phyloP scores from a whole-genome alignment of 2,888 invertebrate species.

The Camponotus fellah region DNA sequence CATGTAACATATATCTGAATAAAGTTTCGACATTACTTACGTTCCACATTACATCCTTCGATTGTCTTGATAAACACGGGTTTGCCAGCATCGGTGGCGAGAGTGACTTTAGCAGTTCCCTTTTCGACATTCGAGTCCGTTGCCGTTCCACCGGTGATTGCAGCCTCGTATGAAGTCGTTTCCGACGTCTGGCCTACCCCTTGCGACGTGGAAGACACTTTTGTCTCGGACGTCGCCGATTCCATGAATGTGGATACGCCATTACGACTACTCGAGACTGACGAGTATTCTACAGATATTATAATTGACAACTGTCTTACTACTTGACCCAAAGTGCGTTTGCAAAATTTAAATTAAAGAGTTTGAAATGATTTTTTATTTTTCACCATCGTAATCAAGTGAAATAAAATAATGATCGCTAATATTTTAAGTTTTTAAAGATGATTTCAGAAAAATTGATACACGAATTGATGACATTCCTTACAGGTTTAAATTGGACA shows the following conservation, averaged over 20 bases:
- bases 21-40: slow-evolving; percentile 88
- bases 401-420: neutral
- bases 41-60: slow-evolving; percentile 92
- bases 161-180: slow-evolving; percentile 74
- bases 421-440: neutral
- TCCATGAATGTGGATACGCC: slow-evolving; percentile 82
- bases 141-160: slow-evolving; percentile 39
- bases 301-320: slow-evolving; percentile 34
- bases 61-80: slow-evolving; percentile 92
- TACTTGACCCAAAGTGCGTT: slow-evolving; percentile 9
- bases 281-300: slow-evolving; percentile 81
- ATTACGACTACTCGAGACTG: slow-evolving; percentile 84
- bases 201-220: slow-evolving; percentile 72
- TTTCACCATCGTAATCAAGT: neutral
- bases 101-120: slow-evolving; percentile 74
- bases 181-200: slow-evolving; percentile 77
- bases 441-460: neutral
- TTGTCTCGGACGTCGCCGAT: slow-evolving; percentile 78
- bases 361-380: neutral
- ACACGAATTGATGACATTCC: neutral
- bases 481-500: neutral
- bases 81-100: slow-evolving; percentile 87
- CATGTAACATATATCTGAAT: neutral
- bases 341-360: neutral
- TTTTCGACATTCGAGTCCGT: slow-evolving; percentile 61